These are phyloP conservation scores for Epinotia nisella DNA, from an alignment of 2,888 invertebrate genomes.

Conservation along the genomic window DNA sequence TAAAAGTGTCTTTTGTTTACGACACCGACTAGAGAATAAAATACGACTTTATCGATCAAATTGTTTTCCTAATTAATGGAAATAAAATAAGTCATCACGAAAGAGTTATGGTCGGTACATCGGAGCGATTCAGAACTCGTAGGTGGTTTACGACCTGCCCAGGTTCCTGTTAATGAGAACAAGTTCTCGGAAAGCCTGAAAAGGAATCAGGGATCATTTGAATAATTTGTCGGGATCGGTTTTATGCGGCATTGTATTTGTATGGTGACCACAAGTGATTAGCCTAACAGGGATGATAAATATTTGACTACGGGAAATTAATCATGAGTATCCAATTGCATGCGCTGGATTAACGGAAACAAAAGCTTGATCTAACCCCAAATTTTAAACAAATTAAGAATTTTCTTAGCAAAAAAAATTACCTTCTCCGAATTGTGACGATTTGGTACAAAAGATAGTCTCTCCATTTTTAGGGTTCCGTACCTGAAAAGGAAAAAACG, in stretches of 20 bases:
- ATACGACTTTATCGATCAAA: conserved; percentile 16
- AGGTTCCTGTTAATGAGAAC: conserved; percentile 40
- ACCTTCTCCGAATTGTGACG: no score
- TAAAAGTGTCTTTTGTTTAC: conserved; percentile 20
- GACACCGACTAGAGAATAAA: conserved; percentile 17
- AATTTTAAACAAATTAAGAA: no score
- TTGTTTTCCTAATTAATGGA: conserved; percentile 31
- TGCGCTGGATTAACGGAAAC: neutral
- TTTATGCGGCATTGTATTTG: conserved; percentile 23
- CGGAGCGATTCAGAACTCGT: conserved; percentile 41
- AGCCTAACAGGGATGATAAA: conserved; percentile 20
- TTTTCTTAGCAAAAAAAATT: no score
- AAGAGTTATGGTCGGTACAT: conserved; percentile 38
- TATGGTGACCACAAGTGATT: conserved; percentile 31
- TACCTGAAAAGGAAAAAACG: no score
- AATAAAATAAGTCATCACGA: conserved; percentile 31
- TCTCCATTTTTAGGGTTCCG: no score
- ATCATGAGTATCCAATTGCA: neutral
- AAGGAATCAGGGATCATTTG: conserved; percentile 32
- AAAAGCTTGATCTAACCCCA: no score
- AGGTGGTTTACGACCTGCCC: conserved; percentile 40
- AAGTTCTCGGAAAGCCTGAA: conserved; percentile 36
- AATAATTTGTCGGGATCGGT: conserved; percentile 29
- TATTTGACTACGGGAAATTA: conserved; percentile 3
- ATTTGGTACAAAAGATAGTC: no score